These are phyloP conservation scores for Orthochromis malagaraziensis DNA, from an alignment of 2,113 vertebrate species.

Conservation along the genomic window DNA sequence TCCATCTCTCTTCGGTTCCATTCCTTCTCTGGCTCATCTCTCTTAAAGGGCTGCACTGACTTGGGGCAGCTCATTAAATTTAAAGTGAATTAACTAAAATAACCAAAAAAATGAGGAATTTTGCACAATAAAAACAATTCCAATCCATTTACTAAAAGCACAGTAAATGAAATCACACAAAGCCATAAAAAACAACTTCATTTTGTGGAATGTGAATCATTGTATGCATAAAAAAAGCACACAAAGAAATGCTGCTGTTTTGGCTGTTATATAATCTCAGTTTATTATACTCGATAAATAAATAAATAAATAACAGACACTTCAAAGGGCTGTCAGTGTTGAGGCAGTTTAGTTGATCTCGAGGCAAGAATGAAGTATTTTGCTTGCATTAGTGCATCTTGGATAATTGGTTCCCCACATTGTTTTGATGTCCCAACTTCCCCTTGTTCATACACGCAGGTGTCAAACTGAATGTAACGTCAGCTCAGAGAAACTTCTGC, in stretches of 20 bases:
- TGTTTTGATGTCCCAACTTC: not conserved
- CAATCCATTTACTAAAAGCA: not conserved
- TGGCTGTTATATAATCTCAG: not conserved
- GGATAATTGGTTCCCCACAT: not conserved
- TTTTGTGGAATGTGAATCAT: not conserved
- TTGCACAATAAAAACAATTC: not conserved
- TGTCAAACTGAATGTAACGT: not conserved
- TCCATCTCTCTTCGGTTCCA: not conserved
- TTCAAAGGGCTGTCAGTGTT: not conserved
- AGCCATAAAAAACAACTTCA: not conserved
- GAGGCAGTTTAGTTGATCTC: not conserved
- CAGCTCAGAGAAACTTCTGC: not conserved
- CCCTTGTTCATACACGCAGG: not conserved
- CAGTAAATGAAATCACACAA: not conserved
- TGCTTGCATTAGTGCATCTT: not conserved
- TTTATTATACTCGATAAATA: not conserved
- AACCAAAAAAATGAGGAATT: not conserved
- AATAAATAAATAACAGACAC: not conserved
- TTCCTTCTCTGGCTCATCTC: not conserved
- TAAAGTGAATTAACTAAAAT: not conserved
- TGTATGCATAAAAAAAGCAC: not conserved
- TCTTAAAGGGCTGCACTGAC: not conserved
- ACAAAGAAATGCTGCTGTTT: not conserved
- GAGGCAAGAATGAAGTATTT: not conserved
- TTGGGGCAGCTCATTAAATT: not conserved